Evolutionary conservation across 1,140 invertebrate species (phyloP).

Genomic region (Marisa cornuarietis): DNA sequence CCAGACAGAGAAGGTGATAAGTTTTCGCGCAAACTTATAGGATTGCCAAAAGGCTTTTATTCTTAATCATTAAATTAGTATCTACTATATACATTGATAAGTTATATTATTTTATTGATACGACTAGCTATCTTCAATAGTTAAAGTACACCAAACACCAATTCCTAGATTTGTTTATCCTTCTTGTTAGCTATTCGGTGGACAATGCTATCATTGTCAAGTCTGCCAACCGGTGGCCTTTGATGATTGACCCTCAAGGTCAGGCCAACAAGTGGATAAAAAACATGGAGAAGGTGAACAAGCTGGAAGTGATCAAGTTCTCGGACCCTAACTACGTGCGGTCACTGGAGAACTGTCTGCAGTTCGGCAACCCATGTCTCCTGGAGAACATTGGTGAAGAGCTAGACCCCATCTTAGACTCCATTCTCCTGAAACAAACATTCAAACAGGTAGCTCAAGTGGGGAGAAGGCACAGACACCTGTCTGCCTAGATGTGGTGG

Average conservation of each 20-base stretch:
- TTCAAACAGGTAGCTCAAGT: constrained; percentile 57
- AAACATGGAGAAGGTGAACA: constrained; percentile 66
- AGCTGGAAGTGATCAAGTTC: constrained; percentile 64
- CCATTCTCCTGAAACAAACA: constrained; percentile 62
- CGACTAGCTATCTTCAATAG: background rate
- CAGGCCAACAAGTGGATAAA: constrained; percentile 68
- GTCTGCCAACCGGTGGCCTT: constrained; percentile 64
- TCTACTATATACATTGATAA: background rate
- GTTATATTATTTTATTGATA: background rate
- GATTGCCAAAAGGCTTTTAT: too few species aligned
- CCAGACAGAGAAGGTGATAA: too few species aligned
- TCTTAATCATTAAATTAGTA: too few species aligned
- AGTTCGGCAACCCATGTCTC: constrained; percentile 67
- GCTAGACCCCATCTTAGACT: constrained; percentile 63
- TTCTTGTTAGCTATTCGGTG: constrained; percentile 61
- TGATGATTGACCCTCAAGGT: constrained; percentile 67
- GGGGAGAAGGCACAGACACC: too few species aligned
- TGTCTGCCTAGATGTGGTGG: too few species aligned
- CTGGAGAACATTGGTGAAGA: constrained; percentile 66
- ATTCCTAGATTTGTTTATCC: background rate
- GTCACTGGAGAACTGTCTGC: constrained; percentile 64
- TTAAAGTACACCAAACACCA: background rate
- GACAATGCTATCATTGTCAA: constrained; percentile 66
- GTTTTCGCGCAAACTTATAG: too few species aligned
- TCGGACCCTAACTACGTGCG: constrained; percentile 60